phyloP scores from a whole-genome alignment of 2,888 invertebrate genomes.

The Agriopis leucophaearia region DNA sequence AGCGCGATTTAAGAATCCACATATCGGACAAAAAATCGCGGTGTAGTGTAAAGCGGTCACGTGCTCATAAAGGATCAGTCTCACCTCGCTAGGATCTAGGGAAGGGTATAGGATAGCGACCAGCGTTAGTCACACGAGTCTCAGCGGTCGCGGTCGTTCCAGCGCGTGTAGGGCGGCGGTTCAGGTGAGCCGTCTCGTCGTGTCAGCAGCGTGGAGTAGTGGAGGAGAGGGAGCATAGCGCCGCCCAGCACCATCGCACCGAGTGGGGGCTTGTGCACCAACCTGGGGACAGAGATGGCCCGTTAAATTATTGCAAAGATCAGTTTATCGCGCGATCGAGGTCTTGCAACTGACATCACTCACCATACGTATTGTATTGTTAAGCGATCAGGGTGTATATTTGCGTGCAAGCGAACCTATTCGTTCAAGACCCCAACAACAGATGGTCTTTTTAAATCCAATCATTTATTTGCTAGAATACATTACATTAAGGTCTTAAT shows the following conservation, averaged over 20 bases:
- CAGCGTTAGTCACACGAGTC: background rate
- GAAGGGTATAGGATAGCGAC: constrained; percentile 20
- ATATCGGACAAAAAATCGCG: too few relatives aligned
- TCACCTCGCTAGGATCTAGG: constrained; percentile 17
- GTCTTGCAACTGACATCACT: too few relatives aligned
- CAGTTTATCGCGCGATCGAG: background rate
- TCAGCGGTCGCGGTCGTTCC: constrained; percentile 64
- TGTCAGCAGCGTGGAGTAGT: constrained; percentile 72
- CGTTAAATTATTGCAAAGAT: background rate
- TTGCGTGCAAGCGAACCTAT: too few relatives aligned
- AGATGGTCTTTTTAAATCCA: too few relatives aligned
- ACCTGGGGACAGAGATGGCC: constrained; percentile 53
- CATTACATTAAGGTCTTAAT: too few relatives aligned
- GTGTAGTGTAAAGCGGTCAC: background rate
- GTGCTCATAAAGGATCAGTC: background rate
- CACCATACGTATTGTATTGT: too few relatives aligned
- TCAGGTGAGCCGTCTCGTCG: constrained; percentile 57
- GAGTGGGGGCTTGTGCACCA: constrained; percentile 73
- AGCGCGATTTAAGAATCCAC: too few relatives aligned
- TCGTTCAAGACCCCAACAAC: too few relatives aligned
- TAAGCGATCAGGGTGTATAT: too few relatives aligned
- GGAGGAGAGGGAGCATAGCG: constrained; percentile 68
- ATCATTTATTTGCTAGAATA: too few relatives aligned
- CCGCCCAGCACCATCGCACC: constrained; percentile 69
- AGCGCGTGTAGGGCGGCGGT: constrained; percentile 59